Percentiles rank a stretch among this genome's conserved stretches.
Evolutionary conservation across 92 coral and sea anemone genomes (phyloP).

Genomic region (Isaurus tuberculatus): DNA sequence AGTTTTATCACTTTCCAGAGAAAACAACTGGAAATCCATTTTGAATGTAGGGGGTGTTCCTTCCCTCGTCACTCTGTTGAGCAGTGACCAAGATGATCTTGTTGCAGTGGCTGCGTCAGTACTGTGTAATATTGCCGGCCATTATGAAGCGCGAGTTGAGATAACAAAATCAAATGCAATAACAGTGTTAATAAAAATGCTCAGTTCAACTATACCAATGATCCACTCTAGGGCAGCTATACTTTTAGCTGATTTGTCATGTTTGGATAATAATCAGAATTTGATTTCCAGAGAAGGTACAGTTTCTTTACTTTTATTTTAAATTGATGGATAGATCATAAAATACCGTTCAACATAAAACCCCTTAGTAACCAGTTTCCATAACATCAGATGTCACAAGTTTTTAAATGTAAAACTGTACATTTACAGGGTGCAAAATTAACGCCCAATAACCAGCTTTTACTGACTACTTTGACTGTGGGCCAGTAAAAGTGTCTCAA

Average conservation of each 20-base stretch:
- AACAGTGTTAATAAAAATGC: slow-evolving; percentile 70
- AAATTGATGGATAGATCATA: not conserved
- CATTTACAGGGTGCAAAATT: no score
- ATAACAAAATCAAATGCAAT: slow-evolving; percentile 88
- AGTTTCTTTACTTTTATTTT: not conserved
- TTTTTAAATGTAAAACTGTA: no score
- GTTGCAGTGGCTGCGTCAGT: slow-evolving; percentile 91
- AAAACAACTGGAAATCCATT: slow-evolving; percentile 91
- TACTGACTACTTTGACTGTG: no score
- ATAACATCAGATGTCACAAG: no score
- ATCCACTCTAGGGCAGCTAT: slow-evolving; percentile 94
- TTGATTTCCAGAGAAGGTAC: slow-evolving; percentile 84
- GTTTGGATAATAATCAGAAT: slow-evolving; percentile 78
- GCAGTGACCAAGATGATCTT: slow-evolving; percentile 76
- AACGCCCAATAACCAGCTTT: no score
- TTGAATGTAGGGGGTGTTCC: slow-evolving; percentile 88
- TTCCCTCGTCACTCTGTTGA: slow-evolving; percentile 82
- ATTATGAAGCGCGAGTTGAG: slow-evolving; percentile 73
- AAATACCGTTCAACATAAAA: no score
- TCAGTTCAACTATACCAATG: slow-evolving; percentile 82
- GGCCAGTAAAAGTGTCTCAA: no score
- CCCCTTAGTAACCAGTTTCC: no score
- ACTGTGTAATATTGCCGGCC: slow-evolving; percentile 91
- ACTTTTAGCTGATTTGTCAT: slow-evolving; percentile 89
- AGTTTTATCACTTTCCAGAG: slow-evolving; percentile 85